Evolutionary conservation across 2,888 invertebrate genomes (phyloP), one percentile per base, ranked within the genome.

Genomic region (Tenodera sinensis): DNA sequence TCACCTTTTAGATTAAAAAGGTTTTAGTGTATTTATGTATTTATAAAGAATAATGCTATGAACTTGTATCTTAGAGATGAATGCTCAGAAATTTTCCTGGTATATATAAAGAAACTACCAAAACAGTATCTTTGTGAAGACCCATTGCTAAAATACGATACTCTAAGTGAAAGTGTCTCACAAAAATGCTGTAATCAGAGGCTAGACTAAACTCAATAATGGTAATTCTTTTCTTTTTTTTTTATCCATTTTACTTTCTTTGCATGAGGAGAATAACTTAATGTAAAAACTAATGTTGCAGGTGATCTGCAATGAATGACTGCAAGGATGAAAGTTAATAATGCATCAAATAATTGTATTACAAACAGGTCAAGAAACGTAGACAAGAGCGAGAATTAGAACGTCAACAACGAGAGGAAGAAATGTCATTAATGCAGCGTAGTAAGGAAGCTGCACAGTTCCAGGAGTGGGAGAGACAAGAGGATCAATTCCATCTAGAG

Each of bases 401-500:
- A 93, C 95, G 97, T 8, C 96, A 97, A 92, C 95, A 96, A 92
- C 93, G 97, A 15, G 98, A 98, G 92, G 96, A 97, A 90, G 97
- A 98, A 92, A 96, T 97, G 93, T 96, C 96, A 92, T 95, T 97
- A 93, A 94, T 98, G 92, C 98, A 99, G 92, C 95, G 98, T 91
- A 96, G 98, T 92, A 97, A 98, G 94, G 97, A 98, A 94, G 97
- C 98, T 88, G 97, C 98, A 89, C 98, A 98, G 93, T 97, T 97
- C 93, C 96, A 97, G 93, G 97, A 97, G 92, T 99, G 99, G 98
- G 97, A 98, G 92, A 95, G 97, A 83, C 99, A 99, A 92, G 99
- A 99, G 94, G 99, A 99, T 93, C 96, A 98, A 93, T 99, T 99
- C 94, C 99, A 99, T 93, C 94, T 99, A 92, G 97, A 99, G 92